A percentile compares a stretch with the other conserved stretches of the same genome.
These are phyloP conservation scores for Phrixothrix hirtus DNA, from an alignment of 2,888 invertebrate species.

Conservation along the genomic window DNA sequence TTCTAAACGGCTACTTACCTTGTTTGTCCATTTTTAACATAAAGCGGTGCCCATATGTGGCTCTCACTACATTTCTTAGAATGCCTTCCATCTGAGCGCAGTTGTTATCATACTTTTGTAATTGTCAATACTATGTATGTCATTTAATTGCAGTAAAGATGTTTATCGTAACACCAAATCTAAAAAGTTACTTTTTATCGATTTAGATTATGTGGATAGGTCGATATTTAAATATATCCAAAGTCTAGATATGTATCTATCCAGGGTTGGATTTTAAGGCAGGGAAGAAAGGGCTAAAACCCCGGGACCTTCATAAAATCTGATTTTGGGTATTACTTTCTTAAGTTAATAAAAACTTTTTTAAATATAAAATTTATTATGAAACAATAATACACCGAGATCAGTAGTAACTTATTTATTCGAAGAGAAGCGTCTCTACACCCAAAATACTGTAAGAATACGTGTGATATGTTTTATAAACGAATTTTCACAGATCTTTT, in stretches of 20 bases:
- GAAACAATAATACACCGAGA: too few species aligned
- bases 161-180: conserved; percentile 22
- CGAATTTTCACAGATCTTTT: too few species aligned
- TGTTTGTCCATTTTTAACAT: conserved; percentile 45
- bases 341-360: too few species aligned
- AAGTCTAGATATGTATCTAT: too few species aligned
- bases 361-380: neutral
- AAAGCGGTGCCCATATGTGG: conserved; percentile 46
- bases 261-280: too few species aligned
- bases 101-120: conserved; percentile 41
- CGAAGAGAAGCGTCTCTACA: too few species aligned
- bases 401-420: too few species aligned
- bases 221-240: neutral
- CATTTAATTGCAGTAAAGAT: conserved; percentile 33
- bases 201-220: neutral
- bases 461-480: too few species aligned
- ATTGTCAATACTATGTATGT: conserved; percentile 34
- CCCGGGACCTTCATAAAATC: too few species aligned
- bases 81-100: conserved; percentile 50
- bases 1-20: conserved; percentile 45
- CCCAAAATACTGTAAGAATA: too few species aligned
- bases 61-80: conserved; percentile 44
- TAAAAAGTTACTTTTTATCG: conserved; percentile 11
- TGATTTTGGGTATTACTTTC: too few species aligned
- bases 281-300: too few species aligned